Conservation (phyloP, 2,113 vertebrate species). For the Bombycilla garrulus region DNA sequence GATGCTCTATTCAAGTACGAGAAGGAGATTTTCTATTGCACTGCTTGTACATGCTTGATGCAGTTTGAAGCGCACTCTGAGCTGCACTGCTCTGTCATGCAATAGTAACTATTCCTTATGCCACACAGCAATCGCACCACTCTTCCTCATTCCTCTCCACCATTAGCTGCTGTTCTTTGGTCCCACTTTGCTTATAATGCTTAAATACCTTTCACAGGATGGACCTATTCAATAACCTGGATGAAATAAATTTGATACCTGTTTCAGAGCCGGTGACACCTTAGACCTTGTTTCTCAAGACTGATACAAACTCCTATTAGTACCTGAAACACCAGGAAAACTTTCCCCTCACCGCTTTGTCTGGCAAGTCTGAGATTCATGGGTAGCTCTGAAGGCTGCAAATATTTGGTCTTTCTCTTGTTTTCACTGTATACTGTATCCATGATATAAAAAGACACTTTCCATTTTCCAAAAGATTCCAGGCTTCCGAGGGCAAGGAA, state of each 20-base stretch:
- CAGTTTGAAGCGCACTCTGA: background rate
- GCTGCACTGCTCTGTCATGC: background rate
- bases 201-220: background rate
- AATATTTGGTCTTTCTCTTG: background rate
- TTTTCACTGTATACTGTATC: background rate
- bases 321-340: background rate
- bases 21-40: background rate
- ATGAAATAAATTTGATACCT: background rate
- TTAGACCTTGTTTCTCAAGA: background rate
- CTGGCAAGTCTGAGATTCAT: background rate
- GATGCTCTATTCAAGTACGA: background rate
- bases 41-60: background rate
- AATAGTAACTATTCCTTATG: background rate
- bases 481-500: background rate
- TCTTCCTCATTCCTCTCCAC: background rate
- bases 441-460: background rate
- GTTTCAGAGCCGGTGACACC: background rate
- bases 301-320: background rate
- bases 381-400: background rate
- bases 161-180: background rate
- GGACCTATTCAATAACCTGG: background rate
- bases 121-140: background rate
- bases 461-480: background rate
- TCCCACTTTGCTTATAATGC: background rate
- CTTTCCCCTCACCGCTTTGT: background rate